phyloP scores from a whole-genome alignment of 2,797 vertebrate genomes.

The Hippoglossus hippoglossus region DNA sequence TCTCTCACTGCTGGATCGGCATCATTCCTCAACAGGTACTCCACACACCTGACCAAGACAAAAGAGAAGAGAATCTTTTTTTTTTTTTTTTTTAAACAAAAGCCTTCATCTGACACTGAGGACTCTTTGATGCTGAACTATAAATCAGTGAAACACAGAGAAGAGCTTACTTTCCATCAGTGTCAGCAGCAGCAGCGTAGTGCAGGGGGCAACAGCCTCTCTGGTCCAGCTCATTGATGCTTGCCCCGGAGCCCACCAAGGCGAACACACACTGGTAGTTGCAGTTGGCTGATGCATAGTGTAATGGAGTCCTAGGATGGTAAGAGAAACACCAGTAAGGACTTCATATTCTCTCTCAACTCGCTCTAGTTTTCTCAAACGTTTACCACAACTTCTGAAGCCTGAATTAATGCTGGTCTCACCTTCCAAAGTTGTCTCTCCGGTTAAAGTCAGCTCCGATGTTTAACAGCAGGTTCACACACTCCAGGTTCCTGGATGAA shows the following conservation, averaged over 20 bases:
- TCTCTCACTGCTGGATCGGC: conserved; percentile 94
- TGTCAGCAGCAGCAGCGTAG: conserved; percentile 94
- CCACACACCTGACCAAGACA: conserved; percentile 89
- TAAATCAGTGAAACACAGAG: not conserved
- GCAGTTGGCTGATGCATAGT: conserved; percentile 98
- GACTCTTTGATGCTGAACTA: not conserved
- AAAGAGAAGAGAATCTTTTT: not conserved
- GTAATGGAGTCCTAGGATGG: conserved; percentile 89
- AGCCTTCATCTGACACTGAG: not conserved
- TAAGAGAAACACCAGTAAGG: conserved; percentile 3
- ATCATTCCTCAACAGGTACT: conserved; percentile 95
- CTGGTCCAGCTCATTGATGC: conserved; percentile 94
- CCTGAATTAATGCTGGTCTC: conserved; percentile 36
- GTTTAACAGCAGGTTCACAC: conserved; percentile 96
- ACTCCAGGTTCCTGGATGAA: conserved; percentile 92
- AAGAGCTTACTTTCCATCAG: conserved; percentile 92
- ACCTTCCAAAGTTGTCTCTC: conserved; percentile 97
- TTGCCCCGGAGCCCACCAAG: conserved; percentile 95
- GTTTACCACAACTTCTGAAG: not conserved
- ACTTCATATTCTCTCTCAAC: not conserved
- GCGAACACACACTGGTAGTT: conserved; percentile 99
- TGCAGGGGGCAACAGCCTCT: conserved; percentile 95
- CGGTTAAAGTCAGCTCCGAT: conserved; percentile 95
- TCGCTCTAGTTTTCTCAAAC: not conserved
- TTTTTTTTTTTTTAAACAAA: not conserved